These are phyloP conservation scores for Hyposoter dolosus DNA, from an alignment of 2,888 invertebrate genomes.

Conservation along the genomic window DNA sequence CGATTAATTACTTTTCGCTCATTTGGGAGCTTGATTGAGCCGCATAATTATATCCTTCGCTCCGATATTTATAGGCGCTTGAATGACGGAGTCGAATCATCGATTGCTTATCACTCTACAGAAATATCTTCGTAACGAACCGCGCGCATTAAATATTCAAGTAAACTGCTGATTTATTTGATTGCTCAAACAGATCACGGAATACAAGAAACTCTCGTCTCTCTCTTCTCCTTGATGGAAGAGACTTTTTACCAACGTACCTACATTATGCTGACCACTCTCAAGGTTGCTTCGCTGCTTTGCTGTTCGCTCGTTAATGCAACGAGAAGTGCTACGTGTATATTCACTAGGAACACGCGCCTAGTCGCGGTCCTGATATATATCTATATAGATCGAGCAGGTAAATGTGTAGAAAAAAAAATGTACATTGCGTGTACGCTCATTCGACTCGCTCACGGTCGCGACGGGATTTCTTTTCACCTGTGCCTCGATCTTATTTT, in stretches of 20 bases:
- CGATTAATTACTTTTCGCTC: neutral
- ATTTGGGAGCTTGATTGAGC: neutral
- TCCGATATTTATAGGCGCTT: neutral
- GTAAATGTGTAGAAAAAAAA: constrained; percentile 36
- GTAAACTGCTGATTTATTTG: constrained; percentile 14
- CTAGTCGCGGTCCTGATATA: constrained; percentile 27
- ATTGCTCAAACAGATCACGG: neutral
- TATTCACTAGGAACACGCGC: constrained; percentile 51
- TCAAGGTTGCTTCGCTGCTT: constrained; percentile 59
- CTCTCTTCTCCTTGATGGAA: constrained; percentile 32
- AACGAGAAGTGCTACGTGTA: constrained; percentile 69
- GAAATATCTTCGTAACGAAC: neutral
- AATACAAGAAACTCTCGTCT: constrained; percentile 10
- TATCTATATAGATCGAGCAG: constrained; percentile 5
- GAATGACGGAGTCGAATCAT: neutral
- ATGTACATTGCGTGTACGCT: constrained; percentile 52
- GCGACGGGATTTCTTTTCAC: constrained; percentile 58
- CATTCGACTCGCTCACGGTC: constrained; percentile 67
- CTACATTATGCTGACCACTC: constrained; percentile 55
- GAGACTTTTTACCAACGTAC: constrained; percentile 49
- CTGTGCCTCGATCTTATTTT: constrained; percentile 47
- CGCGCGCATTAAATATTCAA: neutral
- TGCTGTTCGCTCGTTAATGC: constrained; percentile 64
- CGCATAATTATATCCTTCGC: neutral
- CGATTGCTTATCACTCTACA: neutral